These are phyloP conservation scores for Enoplosus armatus DNA, from an alignment of 2,797 vertebrate species.

Conservation along the genomic window DNA sequence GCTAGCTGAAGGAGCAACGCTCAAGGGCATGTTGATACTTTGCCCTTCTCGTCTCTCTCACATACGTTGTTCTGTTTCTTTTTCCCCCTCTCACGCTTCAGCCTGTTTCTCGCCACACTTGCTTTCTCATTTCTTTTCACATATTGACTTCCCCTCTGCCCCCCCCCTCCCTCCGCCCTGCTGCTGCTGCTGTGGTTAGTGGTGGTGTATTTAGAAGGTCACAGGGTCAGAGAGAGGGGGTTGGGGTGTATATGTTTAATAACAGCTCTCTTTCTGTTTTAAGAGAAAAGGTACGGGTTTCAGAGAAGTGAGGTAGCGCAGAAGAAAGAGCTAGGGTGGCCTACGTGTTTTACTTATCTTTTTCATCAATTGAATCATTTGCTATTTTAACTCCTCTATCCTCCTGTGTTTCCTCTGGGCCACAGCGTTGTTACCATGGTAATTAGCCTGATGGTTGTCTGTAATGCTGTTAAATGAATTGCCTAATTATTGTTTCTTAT, in stretches of 20 bases:
- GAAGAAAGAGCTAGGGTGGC: constrained; percentile 16
- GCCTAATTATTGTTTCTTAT: constrained; percentile 73
- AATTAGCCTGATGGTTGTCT: constrained; percentile 69
- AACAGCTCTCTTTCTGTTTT: constrained; percentile 32
- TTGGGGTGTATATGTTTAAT: constrained; percentile 46
- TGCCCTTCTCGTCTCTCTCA: constrained; percentile 12
- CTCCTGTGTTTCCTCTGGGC: constrained; percentile 36
- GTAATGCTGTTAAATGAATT: constrained; percentile 71
- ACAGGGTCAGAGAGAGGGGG: constrained; percentile 58
- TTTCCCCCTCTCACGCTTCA: constrained; percentile 12
- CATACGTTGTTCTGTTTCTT: constrained; percentile 12
- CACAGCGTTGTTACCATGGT: constrained; percentile 58
- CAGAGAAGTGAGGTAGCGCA: constrained; percentile 16
- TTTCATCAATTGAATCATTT: constrained; percentile 58
- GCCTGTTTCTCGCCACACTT: constrained; percentile 43
- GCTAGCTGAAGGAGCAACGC: constrained; percentile 27
- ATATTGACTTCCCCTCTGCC: constrained; percentile 31
- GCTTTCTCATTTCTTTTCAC: constrained; percentile 53
- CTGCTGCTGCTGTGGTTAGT: constrained; percentile 50
- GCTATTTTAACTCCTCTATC: constrained; percentile 59
- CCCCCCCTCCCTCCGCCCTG: neutral
- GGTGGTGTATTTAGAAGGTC: constrained; percentile 74
- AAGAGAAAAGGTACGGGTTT: constrained; percentile 24
- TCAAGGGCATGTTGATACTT: constrained; percentile 55
- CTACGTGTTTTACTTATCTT: constrained; percentile 24